These are phyloP conservation scores for Rhadinocentrus ornatus DNA, from an alignment of 2,797 vertebrate genomes.

Conservation along the genomic window DNA sequence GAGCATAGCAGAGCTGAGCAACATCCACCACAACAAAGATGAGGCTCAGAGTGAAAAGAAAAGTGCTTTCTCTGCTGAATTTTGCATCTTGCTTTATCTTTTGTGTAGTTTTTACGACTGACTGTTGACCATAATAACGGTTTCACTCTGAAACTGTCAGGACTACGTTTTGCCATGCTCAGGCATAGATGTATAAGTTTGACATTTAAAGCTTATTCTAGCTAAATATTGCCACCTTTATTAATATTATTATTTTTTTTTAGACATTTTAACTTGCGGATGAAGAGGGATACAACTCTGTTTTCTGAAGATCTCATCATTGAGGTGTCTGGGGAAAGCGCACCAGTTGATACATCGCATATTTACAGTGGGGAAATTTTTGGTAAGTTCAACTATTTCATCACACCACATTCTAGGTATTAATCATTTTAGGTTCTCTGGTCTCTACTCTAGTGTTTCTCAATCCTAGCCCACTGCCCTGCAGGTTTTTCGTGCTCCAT, in stretches of 20 bases:
- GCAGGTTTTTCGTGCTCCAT: too few species aligned
- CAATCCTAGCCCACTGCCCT: too few species aligned
- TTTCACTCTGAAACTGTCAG: slow-evolving; percentile 3
- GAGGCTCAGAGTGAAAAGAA: slow-evolving; percentile 10
- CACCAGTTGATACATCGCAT: slow-evolving; percentile 91
- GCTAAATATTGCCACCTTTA: neutral
- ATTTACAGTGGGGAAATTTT: slow-evolving; percentile 96
- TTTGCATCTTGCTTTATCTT: slow-evolving; percentile 1
- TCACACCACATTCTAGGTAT: neutral
- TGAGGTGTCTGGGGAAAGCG: slow-evolving; percentile 87
- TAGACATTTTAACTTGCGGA: slow-evolving; percentile 93
- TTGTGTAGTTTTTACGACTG: neutral
- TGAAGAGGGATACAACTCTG: slow-evolving; percentile 91
- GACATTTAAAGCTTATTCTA: neutral
- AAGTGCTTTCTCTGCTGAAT: slow-evolving; percentile 2
- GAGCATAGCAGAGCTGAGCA: slow-evolving; percentile 19
- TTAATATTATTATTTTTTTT: slow-evolving; percentile 37
- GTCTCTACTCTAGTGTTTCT: neutral
- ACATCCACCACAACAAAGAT: slow-evolving; percentile 6
- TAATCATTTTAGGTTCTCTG: neutral
- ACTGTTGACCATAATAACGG: neutral
- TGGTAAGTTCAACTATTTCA: slow-evolving; percentile 83
- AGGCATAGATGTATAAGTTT: neutral
- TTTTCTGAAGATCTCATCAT: slow-evolving; percentile 92
- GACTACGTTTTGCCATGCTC: neutral